A percentile compares a stretch with the other conserved stretches of the same genome.
phyloP scores from a whole-genome alignment of 2,113 vertebrate genomes.

The Rhea americana region DNA sequence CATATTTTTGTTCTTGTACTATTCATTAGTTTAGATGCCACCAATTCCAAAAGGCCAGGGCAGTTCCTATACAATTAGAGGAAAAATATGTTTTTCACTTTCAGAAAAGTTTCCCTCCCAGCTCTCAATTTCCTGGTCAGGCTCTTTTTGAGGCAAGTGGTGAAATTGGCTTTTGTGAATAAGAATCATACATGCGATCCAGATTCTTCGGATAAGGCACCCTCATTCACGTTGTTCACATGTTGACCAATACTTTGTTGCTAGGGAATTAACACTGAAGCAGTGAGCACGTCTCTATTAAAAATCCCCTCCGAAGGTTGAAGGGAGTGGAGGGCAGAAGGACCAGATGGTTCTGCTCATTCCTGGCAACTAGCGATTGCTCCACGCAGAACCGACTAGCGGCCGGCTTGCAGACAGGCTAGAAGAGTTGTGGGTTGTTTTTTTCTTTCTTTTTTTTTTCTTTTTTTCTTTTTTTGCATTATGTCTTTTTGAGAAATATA shows the following conservation, averaged over 20 bases:
- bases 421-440: background rate
- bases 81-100: slow-evolving; percentile 34
- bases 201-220: slow-evolving; percentile 5
- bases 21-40: background rate
- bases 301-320: background rate
- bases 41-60: background rate
- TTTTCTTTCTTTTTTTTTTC: background rate
- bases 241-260: slow-evolving; percentile 55
- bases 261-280: slow-evolving; percentile 28
- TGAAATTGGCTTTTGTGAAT: slow-evolving; percentile 49
- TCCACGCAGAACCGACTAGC: background rate
- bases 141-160: background rate
- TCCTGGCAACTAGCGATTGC: background rate
- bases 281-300: background rate
- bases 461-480: background rate
- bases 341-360: slow-evolving; percentile 49
- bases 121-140: background rate
- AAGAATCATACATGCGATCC: slow-evolving; percentile 39
- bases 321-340: background rate
- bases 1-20: background rate
- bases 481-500: background rate
- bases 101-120: background rate
- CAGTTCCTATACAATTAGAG: background rate
- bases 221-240: background rate
- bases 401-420: background rate